Evolutionary conservation across 2,113 vertebrate species (phyloP), one percentile per base, ranked within the genome.

Genomic region (Trinectes maculatus): DNA sequence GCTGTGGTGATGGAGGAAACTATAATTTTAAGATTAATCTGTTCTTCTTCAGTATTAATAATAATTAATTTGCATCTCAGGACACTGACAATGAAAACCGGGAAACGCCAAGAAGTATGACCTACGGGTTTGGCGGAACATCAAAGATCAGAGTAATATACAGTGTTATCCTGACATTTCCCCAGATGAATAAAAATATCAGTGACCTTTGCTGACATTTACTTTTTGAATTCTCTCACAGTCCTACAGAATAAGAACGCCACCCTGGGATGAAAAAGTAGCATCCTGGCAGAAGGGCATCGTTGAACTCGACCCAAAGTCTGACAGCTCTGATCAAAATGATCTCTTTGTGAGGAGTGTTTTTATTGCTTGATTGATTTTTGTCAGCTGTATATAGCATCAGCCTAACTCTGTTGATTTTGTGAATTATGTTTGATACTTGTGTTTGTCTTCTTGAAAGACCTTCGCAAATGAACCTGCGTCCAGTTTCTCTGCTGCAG

Each of bases 171-270:
- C 6, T 69, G 18, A 74, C 26, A 52, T 61, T 61, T 80, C 55
- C n/a, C 22, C 19, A 54, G 57, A 51, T 71, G 0, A 53, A 43
- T 64, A 29, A 40, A 52, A 36, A 61, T 31, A 26, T 53, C 1
- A 22, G 53, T 49, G 25, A 26, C 10, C 48, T 68, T 43, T 28
- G 49, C 25, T 82, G 39, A 60, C 48, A 65, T 74, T 60, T 39
- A 55, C 49, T 53, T 2, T 19, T 24, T 81, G 15, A 57, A 29
- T 52, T 79, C 60, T 54, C 69, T 70, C 63, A 29, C 75, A 99
- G 96, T 92, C 91, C 11, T 98, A 94, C 52, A 89, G 89, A 89
- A 90, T 96, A 74, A 94, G 90, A 76, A 96, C 95, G 54, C 95
- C 96, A 58, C 94, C 94, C 26, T 67, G 43, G 67, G 26, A 60